phyloP scores from a whole-genome alignment of 2,888 invertebrate genomes.

The Apodemia hepburni region DNA sequence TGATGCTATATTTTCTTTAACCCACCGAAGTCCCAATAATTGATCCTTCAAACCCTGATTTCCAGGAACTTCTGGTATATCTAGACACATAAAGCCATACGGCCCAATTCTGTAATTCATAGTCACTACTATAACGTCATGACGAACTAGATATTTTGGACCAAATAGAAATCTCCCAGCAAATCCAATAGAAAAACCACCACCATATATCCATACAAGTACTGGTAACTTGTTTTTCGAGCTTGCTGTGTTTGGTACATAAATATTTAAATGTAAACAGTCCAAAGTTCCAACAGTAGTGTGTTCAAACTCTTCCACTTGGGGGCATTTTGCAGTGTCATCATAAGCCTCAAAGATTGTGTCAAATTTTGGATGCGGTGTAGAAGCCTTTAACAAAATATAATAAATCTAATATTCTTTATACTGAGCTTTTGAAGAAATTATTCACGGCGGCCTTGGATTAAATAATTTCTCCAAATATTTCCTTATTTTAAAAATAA shows the following conservation, averaged over 20 bases:
- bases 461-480: too few species aligned
- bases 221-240: background rate
- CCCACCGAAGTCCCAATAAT: slow-evolving; percentile 47
- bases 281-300: slow-evolving; percentile 50
- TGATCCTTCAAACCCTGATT: slow-evolving; percentile 38
- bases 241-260: background rate
- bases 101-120: slow-evolving; percentile 53
- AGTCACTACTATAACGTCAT: slow-evolving; percentile 42
- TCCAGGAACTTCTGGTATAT: slow-evolving; percentile 45
- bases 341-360: slow-evolving; percentile 33
- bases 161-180: slow-evolving; percentile 39
- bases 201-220: slow-evolving; percentile 7
- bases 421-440: too few species aligned
- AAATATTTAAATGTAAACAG: slow-evolving; percentile 70
- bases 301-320: slow-evolving; percentile 39
- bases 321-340: slow-evolving; percentile 38
- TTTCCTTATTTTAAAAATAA: too few species aligned
- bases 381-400: background rate
- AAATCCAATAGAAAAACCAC: background rate
- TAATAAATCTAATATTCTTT: too few species aligned
- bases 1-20: slow-evolving; percentile 48
- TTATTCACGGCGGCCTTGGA: too few species aligned
- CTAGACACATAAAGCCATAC: slow-evolving; percentile 27
- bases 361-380: slow-evolving; percentile 30
- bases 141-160: slow-evolving; percentile 42